phyloP scores from a whole-genome alignment of 1,140 invertebrate genomes.

The Vollenhovia emeryi region DNA sequence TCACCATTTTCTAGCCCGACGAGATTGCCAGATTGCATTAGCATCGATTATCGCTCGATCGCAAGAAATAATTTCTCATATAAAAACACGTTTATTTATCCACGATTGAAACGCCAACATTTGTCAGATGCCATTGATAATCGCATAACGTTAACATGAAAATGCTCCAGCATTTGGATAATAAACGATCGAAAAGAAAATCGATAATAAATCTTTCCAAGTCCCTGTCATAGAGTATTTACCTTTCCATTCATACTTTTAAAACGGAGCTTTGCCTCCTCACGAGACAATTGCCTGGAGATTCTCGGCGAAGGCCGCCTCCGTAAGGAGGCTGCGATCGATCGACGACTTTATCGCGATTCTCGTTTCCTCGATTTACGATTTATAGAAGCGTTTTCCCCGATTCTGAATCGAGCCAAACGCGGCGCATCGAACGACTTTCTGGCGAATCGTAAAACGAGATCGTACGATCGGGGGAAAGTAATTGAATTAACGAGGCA shows the following conservation, averaged over 20 bases:
- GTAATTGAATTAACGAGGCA: constrained; percentile 61
- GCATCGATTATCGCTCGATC: neutral
- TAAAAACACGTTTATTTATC: neutral
- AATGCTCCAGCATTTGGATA: neutral
- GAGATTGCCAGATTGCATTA: constrained; percentile 14
- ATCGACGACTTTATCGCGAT: constrained; percentile 55
- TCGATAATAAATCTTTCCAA: neutral
- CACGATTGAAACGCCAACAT: neutral
- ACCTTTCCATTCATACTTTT: constrained; percentile 1
- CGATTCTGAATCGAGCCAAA: constrained; percentile 49
- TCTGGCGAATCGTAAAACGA: constrained; percentile 50
- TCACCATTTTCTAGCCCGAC: neutral
- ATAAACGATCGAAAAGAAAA: neutral
- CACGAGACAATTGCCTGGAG: neutral
- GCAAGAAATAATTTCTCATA: neutral
- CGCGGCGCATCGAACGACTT: constrained; percentile 52
- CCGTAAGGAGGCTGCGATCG: constrained; percentile 20
- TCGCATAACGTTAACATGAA: neutral
- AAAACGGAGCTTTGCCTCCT: neutral
- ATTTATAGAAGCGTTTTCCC: constrained; percentile 53
- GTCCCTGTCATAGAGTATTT: neutral
- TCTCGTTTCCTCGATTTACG: constrained; percentile 56
- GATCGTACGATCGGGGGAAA: constrained; percentile 50
- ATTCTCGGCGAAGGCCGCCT: neutral
- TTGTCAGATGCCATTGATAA: neutral